phyloP scores from a whole-genome alignment of 2,888 invertebrate species.

The Habroteleia sp. region DNA sequence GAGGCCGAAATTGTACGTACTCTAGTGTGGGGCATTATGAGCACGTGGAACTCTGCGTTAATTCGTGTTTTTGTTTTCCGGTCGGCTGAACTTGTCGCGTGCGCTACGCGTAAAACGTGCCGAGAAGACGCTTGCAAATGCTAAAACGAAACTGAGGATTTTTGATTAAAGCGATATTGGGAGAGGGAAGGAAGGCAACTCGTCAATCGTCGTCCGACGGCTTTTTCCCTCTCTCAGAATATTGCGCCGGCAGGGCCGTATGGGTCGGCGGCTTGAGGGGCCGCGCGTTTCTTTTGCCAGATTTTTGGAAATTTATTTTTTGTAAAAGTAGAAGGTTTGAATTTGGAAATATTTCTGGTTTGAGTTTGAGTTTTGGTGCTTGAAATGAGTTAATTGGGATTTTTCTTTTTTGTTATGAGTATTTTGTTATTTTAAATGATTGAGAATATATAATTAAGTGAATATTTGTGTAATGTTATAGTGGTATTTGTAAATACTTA shows the following conservation, averaged over 20 bases:
- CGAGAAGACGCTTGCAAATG: conserved; percentile 48
- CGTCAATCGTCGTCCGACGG: conserved; percentile 61
- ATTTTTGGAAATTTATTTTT: no score
- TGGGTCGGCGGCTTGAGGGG: no score
- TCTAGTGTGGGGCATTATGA: conserved; percentile 54
- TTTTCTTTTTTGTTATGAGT: no score
- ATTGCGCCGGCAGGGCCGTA: conserved; percentile 50
- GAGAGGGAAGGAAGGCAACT: conserved; percentile 45
- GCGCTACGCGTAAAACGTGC: conserved; percentile 29
- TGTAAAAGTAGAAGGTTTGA: no score
- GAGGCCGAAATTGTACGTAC: conserved; percentile 34
- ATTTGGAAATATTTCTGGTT: no score
- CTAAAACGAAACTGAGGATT: conserved; percentile 57
- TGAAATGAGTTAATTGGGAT: no score
- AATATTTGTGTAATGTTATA: no score
- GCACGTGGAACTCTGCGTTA: conserved; percentile 34
- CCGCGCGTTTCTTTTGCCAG: no score
- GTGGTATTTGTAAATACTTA: no score
- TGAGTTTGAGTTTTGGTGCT: no score
- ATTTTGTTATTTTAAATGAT: no score
- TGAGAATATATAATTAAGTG: no score
- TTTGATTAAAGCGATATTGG: conserved; percentile 54
- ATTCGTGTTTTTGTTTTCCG: conserved; percentile 2
- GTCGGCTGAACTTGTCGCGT: conserved; percentile 7
- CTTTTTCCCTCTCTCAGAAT: conserved; percentile 58